These are phyloP conservation scores for Cryptophagus acutangulus DNA, from an alignment of 2,888 invertebrate genomes.

Conservation along the genomic window DNA sequence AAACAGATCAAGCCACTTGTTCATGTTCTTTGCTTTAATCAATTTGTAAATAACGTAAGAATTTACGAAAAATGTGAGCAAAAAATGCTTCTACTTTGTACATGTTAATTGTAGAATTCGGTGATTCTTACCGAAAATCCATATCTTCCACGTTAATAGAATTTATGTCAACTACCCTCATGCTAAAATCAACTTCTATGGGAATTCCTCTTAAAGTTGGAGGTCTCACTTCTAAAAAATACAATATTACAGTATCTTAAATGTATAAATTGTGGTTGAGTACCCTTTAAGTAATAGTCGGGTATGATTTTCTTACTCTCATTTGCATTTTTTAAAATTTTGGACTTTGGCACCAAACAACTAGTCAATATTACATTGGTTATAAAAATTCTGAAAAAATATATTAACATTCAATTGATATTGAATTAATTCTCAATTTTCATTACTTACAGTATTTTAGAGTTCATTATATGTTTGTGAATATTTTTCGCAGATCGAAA, in stretches of 20 bases:
- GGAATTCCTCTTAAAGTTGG: conserved; percentile 68
- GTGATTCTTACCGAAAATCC: conserved; percentile 69
- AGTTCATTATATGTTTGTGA: too few relatives aligned
- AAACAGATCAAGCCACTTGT: too few relatives aligned
- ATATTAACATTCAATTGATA: too few relatives aligned
- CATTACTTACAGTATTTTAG: too few relatives aligned
- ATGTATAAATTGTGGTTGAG: conserved; percentile 4
- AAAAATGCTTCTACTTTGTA: too few relatives aligned
- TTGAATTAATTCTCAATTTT: too few relatives aligned
- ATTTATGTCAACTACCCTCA: conserved; percentile 81
- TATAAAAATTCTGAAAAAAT: too few relatives aligned
- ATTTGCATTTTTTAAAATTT: conserved; percentile 30
- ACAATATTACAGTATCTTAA: conserved; percentile 6
- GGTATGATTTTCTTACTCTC: conserved; percentile 34
- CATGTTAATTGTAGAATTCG: too few relatives aligned
- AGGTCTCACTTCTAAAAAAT: conserved; percentile 65
- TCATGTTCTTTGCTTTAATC: too few relatives aligned
- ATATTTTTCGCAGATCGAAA: too few relatives aligned
- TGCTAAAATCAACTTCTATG: conserved; percentile 72
- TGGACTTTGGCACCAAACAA: conserved; percentile 28
- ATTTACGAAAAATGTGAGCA: not conserved
- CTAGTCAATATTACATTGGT: not conserved
- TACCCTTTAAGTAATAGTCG: conserved; percentile 36
- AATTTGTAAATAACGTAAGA: too few relatives aligned
- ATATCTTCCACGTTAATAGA: conserved; percentile 85